These are phyloP conservation scores for Hyles vespertilio DNA, from an alignment of 1,140 invertebrate genomes.

Conservation along the genomic window DNA sequence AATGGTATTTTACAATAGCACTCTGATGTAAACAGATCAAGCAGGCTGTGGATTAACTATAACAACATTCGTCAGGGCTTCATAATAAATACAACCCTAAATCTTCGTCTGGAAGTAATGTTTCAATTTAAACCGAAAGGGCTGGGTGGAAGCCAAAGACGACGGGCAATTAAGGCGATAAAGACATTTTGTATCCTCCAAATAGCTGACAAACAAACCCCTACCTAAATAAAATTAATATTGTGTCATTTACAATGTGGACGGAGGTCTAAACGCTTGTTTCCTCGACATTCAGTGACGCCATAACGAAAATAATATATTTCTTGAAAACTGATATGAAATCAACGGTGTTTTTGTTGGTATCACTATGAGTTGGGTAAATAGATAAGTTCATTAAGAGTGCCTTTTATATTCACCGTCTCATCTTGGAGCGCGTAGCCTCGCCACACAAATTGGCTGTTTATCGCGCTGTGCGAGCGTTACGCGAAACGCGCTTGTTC, in stretches of 20 bases:
- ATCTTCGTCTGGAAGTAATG: conserved; percentile 19
- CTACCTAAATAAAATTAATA: conserved; percentile 37
- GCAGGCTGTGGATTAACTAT: neutral
- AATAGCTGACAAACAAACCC: conserved; percentile 36
- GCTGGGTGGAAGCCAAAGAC: conserved; percentile 22
- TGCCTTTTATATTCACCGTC: conserved; percentile 39
- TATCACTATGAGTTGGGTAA: too few relatives aligned
- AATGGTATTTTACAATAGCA: too few relatives aligned
- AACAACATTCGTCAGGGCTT: neutral
- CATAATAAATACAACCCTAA: conserved; percentile 2
- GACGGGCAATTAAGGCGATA: conserved; percentile 47
- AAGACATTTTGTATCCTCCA: conserved; percentile 39
- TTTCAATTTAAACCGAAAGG: conserved; percentile 30
- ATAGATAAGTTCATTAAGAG: neutral
- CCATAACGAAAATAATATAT: too few relatives aligned
- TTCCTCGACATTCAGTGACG: too few relatives aligned
- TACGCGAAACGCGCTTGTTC: conserved; percentile 47
- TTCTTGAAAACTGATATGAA: too few relatives aligned
- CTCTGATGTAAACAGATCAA: too few relatives aligned
- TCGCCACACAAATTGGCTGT: conserved; percentile 53
- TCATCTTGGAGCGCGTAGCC: conserved; percentile 36
- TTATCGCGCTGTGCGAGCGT: conserved; percentile 43
- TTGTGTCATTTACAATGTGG: conserved; percentile 24
- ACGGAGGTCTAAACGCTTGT: neutral
- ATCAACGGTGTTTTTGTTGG: too few relatives aligned